Percentiles rank a stretch among this genome's conserved stretches.
These are phyloP conservation scores for Hydrolagus colliei DNA, from an alignment of 2,797 vertebrate genomes.

Conservation along the genomic window DNA sequence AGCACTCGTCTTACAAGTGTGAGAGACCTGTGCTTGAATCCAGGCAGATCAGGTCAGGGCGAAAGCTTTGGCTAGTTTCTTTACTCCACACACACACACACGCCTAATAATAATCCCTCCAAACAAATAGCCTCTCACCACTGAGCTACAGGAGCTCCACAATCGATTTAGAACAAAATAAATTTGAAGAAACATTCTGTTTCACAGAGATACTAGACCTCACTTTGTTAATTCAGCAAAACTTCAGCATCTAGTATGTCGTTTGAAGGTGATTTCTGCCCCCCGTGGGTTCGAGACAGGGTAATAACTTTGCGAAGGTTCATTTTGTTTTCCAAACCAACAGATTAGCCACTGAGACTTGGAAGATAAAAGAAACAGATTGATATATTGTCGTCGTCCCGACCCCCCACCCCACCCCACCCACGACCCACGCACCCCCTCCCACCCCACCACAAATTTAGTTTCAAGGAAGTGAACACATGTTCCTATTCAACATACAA, in stretches of 20 bases:
- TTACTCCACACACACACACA: too few species aligned
- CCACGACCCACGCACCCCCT: too few species aligned
- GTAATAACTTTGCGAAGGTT: background rate
- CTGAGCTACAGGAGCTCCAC: background rate
- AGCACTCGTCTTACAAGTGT: too few species aligned
- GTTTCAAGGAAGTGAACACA: background rate
- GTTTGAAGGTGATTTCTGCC: too few species aligned
- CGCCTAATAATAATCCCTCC: too few species aligned
- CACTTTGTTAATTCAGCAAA: background rate
- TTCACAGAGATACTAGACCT: background rate
- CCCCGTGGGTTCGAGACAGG: background rate
- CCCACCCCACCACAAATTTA: too few species aligned
- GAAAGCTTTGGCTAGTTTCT: too few species aligned
- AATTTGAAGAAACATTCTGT: background rate
- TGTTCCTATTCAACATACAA: background rate
- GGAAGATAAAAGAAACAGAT: slow-evolving; percentile 1
- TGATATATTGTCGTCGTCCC: too few species aligned
- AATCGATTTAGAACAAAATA: background rate
- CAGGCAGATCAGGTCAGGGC: too few species aligned
- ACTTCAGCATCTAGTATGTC: background rate
- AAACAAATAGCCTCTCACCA: too few species aligned
- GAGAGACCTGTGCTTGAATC: too few species aligned
- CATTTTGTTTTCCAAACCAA: background rate
- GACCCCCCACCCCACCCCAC: too few species aligned
- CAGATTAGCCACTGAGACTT: background rate